Conservation (phyloP, 2,797 vertebrate genomes). For the Tenualosa thibaudeaui region DNA sequence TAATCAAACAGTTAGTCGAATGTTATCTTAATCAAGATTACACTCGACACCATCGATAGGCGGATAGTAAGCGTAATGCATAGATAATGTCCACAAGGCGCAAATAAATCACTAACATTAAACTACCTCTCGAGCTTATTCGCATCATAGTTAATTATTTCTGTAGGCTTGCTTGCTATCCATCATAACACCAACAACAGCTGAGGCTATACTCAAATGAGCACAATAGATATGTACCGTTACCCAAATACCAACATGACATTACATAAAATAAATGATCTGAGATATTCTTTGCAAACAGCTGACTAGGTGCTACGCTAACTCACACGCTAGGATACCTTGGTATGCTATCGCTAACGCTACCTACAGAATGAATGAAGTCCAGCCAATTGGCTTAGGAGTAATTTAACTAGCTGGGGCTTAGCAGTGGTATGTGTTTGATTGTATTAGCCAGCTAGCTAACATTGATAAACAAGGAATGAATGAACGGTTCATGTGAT, state of each 20-base stretch:
- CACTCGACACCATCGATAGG: neutral
- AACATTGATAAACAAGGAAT: neutral
- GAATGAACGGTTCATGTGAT: constrained; percentile 22
- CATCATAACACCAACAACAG: neutral
- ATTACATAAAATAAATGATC: neutral
- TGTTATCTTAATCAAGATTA: neutral
- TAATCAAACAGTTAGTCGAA: neutral
- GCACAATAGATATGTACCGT: neutral
- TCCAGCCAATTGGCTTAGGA: constrained; percentile 8
- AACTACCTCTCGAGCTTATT: neutral
- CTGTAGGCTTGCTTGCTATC: neutral
- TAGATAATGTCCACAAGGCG: neutral
- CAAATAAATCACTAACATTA: neutral
- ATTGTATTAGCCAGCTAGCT: constrained; percentile 29
- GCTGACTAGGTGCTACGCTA: neutral
- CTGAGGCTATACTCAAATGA: neutral
- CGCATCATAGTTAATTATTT: neutral
- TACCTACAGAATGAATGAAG: constrained; percentile 31
- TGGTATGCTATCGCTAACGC: neutral
- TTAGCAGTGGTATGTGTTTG: constrained; percentile 20
- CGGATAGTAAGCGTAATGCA: neutral
- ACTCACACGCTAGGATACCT: neutral
- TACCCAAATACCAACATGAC: neutral
- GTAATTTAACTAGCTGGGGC: constrained; percentile 18
- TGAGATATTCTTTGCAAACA: neutral